phyloP scores from a whole-genome alignment of 2,113 vertebrate species.

The Polypterus senegalus region DNA sequence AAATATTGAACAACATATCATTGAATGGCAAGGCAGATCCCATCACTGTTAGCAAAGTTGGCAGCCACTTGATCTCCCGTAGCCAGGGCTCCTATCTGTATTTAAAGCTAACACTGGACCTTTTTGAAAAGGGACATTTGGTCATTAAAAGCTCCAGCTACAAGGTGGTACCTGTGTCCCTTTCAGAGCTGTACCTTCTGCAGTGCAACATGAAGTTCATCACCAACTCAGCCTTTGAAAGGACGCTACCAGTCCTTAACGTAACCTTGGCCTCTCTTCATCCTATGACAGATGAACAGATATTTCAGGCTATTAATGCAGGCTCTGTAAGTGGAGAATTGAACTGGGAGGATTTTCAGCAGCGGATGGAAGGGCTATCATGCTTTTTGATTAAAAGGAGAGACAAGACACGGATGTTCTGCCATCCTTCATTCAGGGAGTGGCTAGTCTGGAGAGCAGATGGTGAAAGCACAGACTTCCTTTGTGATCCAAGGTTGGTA shows the following conservation, averaged over 20 bases:
- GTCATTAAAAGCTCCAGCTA: slow-evolving; percentile 96
- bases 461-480: slow-evolving; percentile 82
- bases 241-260: slow-evolving; percentile 75
- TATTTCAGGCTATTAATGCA: slow-evolving; percentile 83
- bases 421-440: slow-evolving; percentile 93
- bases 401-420: slow-evolving; percentile 97
- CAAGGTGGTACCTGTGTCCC: slow-evolving; percentile 90
- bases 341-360: slow-evolving; percentile 85
- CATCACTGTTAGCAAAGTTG: slow-evolving; percentile 71
- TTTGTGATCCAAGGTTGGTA: slow-evolving; percentile 86
- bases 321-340: slow-evolving; percentile 65
- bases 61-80: slow-evolving; percentile 80
- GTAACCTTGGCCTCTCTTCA: slow-evolving; percentile 86
- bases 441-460: slow-evolving; percentile 95
- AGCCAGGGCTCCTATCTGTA: slow-evolving; percentile 95
- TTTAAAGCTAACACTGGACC: slow-evolving; percentile 88
- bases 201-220: slow-evolving; percentile 98
- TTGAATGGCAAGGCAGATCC: slow-evolving; percentile 86
- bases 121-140: slow-evolving; percentile 85
- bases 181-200: slow-evolving; percentile 89
- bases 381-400: slow-evolving; percentile 81
- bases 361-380: slow-evolving; percentile 82
- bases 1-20: slow-evolving; percentile 87
- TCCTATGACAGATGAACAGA: slow-evolving; percentile 93
- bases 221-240: slow-evolving; percentile 83